Evolutionary conservation across 2,113 vertebrate genomes (phyloP), one percentile per base, ranked within the genome.

Genomic region (Salminus brasiliensis): DNA sequence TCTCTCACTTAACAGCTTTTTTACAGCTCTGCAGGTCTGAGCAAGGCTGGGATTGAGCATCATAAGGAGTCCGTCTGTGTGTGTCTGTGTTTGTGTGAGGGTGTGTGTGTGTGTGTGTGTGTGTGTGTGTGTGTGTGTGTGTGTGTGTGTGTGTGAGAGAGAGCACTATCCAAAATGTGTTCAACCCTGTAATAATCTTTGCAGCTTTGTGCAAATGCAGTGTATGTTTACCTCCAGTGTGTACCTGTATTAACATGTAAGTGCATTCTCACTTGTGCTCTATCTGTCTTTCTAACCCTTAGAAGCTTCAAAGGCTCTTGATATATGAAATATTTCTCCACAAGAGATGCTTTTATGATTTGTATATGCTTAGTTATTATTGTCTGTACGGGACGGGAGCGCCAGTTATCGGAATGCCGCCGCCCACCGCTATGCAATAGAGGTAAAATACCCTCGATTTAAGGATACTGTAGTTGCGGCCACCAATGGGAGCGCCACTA

Each of bases 1-100:
- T 83, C 66, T 47, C 16, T 74, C 30, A 21, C 52, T 47, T 79
- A 66, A 76, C 72, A 39, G 32, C n/a, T 7, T 47, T n/a, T 63
- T 75, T 76, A 69, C 49, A 71, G 81, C 66, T 57, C 53, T 13
- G 66, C 47, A 15, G 77, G 47, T 47, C 72, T 29, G 30, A 4
- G 30, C 57, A 29, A 63, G 47, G 30, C 66, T 65, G 77, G 57
- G 30, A 71, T 30, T 63, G 52, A 76, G 53, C 68, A 57, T 49
- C 25, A 30, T 63, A 18, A 16, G 63, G 13, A 43, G 1, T 43
- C 4, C 30, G 34, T 27, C n/a, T 30, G 18, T 27, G 9, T 63
- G 29, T n/a, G 43, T 47, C 57, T 39, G 30, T 43, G 80, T 52
- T 13, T 18, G 63, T 32, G 52, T 39, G 70, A 23, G 53, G 52